Percentiles rank a stretch among this genome's conserved stretches.
These are phyloP conservation scores for Lordiphosa fenestrarum DNA, from an alignment of 2,888 invertebrate species.

Conservation along the genomic window DNA sequence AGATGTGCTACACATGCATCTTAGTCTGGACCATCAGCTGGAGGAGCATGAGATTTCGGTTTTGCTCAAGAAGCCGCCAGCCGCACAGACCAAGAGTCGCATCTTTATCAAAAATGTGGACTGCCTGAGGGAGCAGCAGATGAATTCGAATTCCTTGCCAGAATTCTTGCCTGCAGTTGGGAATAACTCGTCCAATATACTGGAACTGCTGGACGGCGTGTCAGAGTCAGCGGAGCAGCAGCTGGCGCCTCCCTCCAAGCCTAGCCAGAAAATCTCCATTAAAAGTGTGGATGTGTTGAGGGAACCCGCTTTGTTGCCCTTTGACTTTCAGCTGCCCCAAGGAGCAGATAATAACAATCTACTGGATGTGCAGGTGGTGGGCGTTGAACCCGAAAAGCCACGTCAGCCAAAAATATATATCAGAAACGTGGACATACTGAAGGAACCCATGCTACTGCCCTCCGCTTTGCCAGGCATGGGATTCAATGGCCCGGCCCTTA, in stretches of 20 bases:
- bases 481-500: slow-evolving; percentile 20
- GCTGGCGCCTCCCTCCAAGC: not conserved
- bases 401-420: slow-evolving; percentile 79
- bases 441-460: slow-evolving; percentile 76
- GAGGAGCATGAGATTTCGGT: slow-evolving; percentile 59
- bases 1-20: slow-evolving; percentile 84
- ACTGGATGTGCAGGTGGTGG: slow-evolving; percentile 27
- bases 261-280: slow-evolving; percentile 78
- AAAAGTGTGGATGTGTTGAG: slow-evolving; percentile 79
- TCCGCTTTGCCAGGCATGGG: slow-evolving; percentile 42
- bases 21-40: slow-evolving; percentile 86
- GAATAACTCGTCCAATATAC: slow-evolving; percentile 23
- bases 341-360: slow-evolving; percentile 18
- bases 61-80: slow-evolving; percentile 18
- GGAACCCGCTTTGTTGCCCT: slow-evolving; percentile 73
- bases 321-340: slow-evolving; percentile 62
- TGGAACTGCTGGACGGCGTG: slow-evolving; percentile 47
- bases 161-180: slow-evolving; percentile 37
- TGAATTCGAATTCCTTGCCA: slow-evolving; percentile 31
- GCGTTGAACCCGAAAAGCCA: slow-evolving; percentile 51
- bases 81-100: slow-evolving; percentile 63
- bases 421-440: slow-evolving; percentile 79
- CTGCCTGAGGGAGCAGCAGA: slow-evolving; percentile 75
- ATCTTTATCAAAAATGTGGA: slow-evolving; percentile 80
- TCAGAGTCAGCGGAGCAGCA: slow-evolving; percentile 16